Base-by-base conservation (phyloP, 2,888 invertebrate genomes). In the Schrankia costaestrigalis region DNA sequence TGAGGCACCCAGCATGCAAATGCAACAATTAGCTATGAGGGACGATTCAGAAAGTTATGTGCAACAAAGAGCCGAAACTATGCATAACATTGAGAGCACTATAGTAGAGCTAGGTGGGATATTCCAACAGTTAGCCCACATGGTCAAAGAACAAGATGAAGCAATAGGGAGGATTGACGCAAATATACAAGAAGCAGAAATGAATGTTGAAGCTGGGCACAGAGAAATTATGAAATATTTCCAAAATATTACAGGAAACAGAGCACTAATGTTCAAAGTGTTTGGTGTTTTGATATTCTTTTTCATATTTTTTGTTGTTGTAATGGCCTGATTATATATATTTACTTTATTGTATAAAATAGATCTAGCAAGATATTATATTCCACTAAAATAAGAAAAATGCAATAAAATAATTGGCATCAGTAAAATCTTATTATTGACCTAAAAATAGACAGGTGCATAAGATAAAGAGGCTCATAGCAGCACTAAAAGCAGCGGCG, bases 101-200 rank as follows among this genome's bases (percentile, higher is more conserved):
- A 99, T 99, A 63, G 97, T 99, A 8, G 99, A 99, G 79, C 87
- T 99, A 26, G 99, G 99, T n/a, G 96, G 97, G 7, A 99, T 99
- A 70, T 99, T 99, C 78, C 96, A 96, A 66, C 98, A 98, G 78
- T 76, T 97, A 52, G 97, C 97, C 3, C 94, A 95, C 67, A 98
- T 99, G 97, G 98, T 99, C 2, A 96, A 97, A 70, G 97, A 98
- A 74, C 98, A 98, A 78, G 99, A 99, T 75, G 99, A 99, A 89
- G 96, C 97, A 86, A 97, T 98, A 3, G 96, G 97, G 64, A 92
- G 99, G 71, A 99, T 99, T 78, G 99, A 99, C 87, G 92, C 96
- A 7, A 99, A 99, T 82, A 94, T 99, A 35, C 95, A 97, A 74
- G 97, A 98, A 73, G 94, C 99, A 1, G 95, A 96, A 75, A 78